Percentiles rank a stretch among this genome's conserved stretches.
These are phyloP conservation scores for Ptilorrhoa leucosticta DNA, from an alignment of 2,113 vertebrate genomes.

Conservation along the genomic window DNA sequence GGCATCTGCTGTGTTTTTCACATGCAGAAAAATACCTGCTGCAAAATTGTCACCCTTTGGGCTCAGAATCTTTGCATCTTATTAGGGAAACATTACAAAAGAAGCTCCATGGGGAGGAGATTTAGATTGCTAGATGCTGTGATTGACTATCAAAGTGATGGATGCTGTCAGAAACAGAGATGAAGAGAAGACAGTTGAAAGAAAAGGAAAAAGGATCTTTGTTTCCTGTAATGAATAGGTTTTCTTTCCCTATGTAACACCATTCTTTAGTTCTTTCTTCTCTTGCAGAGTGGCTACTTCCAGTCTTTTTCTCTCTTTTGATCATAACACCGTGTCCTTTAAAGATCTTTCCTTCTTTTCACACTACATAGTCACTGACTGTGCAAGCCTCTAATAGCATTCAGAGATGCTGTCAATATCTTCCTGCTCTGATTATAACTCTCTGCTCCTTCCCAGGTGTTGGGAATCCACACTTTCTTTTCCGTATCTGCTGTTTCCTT, in stretches of 20 bases:
- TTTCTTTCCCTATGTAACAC: not conserved
- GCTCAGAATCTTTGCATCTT: conserved; percentile 31
- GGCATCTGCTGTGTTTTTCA: not conserved
- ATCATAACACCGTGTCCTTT: not conserved
- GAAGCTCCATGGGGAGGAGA: not conserved
- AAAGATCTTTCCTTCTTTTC: conserved; percentile 3
- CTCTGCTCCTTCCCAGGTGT: not conserved
- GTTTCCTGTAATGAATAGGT: conserved; percentile 41
- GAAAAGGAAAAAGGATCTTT: conserved; percentile 37
- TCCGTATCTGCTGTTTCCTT: not conserved
- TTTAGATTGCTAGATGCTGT: conserved; percentile 18
- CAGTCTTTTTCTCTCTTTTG: not conserved
- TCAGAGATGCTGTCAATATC: not conserved
- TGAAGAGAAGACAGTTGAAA: conserved; percentile 48
- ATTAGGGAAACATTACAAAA: conserved; percentile 40
- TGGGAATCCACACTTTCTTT: not conserved
- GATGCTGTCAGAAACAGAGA: conserved; percentile 42
- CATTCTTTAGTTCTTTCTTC: conserved; percentile 9
- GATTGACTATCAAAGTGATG: conserved; percentile 30
- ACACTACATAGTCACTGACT: not conserved
- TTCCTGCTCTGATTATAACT: not conserved
- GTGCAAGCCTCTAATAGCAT: not conserved
- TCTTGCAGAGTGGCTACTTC: not conserved
- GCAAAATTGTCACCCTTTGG: not conserved
- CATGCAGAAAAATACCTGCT: not conserved